phyloP scores from a whole-genome alignment of 2,113 vertebrate genomes.

The Hemiscyllium ocellatum region DNA sequence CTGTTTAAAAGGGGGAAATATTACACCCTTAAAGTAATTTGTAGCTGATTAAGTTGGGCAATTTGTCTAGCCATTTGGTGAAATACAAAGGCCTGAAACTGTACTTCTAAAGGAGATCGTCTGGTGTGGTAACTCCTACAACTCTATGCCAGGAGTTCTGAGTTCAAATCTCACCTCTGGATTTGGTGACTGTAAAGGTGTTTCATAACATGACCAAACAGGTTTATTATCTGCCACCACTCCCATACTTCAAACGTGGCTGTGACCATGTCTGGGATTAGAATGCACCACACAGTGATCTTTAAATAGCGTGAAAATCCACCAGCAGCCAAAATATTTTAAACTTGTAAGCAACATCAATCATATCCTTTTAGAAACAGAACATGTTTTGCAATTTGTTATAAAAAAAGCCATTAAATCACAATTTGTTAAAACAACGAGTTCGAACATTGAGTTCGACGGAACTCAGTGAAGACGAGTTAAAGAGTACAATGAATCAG shows the following conservation, averaged over 20 bases:
- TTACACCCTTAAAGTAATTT: background rate
- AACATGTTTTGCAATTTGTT: too few relatives aligned
- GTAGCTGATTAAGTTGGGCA: background rate
- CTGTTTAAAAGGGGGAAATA: background rate
- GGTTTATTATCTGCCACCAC: too few relatives aligned
- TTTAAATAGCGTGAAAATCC: background rate
- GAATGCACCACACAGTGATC: too few relatives aligned
- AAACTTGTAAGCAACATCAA: background rate
- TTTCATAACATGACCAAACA: too few relatives aligned
- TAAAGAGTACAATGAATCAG: background rate
- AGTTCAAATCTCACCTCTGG: too few relatives aligned
- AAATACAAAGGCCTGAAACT: background rate
- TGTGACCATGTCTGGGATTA: background rate
- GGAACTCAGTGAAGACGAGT: background rate
- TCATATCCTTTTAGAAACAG: background rate
- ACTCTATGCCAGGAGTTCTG: too few relatives aligned
- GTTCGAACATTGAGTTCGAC: background rate
- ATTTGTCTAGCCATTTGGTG: background rate
- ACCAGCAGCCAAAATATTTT: background rate
- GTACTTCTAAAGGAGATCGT: too few relatives aligned
- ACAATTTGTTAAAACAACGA: background rate
- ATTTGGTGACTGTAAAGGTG: too few relatives aligned
- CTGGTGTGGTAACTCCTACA: too few relatives aligned
- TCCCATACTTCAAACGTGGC: too few relatives aligned
- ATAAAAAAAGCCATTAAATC: too few relatives aligned